Conservation (phyloP, 1,140 invertebrate genomes). For the Pseudomyrmex pallidus region DNA sequence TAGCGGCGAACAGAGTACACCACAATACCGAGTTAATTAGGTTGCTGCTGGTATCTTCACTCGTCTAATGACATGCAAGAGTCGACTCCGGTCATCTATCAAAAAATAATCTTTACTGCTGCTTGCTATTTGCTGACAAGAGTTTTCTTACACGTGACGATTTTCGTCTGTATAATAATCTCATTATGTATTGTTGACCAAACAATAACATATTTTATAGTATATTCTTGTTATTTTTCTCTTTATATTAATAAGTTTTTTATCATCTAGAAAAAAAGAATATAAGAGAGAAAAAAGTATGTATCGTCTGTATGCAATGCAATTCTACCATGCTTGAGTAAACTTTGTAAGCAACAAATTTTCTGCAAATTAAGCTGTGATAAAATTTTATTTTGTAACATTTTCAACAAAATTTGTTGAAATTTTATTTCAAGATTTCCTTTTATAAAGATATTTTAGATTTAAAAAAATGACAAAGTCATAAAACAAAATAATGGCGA, state of each 20-base stretch:
- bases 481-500: neutral
- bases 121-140: neutral
- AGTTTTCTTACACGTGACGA: neutral
- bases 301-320: neutral
- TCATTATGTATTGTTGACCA: no score
- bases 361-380: constrained; percentile 24
- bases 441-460: constrained; percentile 2
- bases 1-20: constrained; percentile 33
- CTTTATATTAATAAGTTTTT: neutral
- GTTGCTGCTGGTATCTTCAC: constrained; percentile 46
- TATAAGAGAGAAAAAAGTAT: neutral
- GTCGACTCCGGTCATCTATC: constrained; percentile 37
- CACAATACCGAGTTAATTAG: constrained; percentile 67
- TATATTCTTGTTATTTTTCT: no score
- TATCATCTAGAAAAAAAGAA: neutral
- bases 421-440: constrained; percentile 7
- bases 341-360: constrained; percentile 38
- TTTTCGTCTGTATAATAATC: no score
- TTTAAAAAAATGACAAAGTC: neutral
- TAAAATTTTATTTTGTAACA: constrained; percentile 26
- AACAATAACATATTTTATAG: no score
- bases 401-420: constrained; percentile 21
- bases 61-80: constrained; percentile 59
- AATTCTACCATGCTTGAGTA: constrained; percentile 4
- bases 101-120: constrained; percentile 29